Conservation (phyloP, 1,140 invertebrate genomes). For the Sycobia sp. region DNA sequence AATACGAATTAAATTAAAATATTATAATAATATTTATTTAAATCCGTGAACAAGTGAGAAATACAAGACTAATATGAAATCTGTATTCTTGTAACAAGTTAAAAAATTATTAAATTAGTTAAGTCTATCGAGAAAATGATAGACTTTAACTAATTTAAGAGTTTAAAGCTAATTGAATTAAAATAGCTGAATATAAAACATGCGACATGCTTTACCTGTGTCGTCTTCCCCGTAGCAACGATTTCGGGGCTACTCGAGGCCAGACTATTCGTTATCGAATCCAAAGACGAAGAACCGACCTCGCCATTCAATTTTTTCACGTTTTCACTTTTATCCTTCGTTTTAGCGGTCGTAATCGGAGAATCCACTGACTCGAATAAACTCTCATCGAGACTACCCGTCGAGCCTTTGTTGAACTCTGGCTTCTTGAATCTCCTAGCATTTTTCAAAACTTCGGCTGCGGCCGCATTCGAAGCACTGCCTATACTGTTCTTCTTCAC, state of each 20-base stretch:
- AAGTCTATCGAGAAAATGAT: too few species aligned
- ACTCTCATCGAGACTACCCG: constrained; percentile 55
- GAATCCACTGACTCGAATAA: constrained; percentile 52
- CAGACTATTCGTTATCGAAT: constrained; percentile 56
- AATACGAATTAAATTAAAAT: too few species aligned
- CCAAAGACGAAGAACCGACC: constrained; percentile 52
- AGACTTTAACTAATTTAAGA: too few species aligned
- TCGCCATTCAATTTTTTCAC: constrained; percentile 52
- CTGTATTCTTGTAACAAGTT: too few species aligned
- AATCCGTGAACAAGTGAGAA: too few species aligned
- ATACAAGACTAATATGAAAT: too few species aligned
- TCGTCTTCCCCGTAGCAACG: constrained; percentile 32
- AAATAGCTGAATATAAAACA: too few species aligned
- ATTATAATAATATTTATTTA: not conserved
- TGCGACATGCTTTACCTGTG: too few species aligned
- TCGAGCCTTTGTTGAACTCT: constrained; percentile 51
- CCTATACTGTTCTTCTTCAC: constrained; percentile 40
- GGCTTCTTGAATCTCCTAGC: constrained; percentile 57
- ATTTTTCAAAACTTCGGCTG: constrained; percentile 51
- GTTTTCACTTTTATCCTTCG: constrained; percentile 38
- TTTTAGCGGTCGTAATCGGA: constrained; percentile 32
- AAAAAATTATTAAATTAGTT: too few species aligned
- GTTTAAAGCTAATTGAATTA: too few species aligned
- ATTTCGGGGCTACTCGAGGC: constrained; percentile 56
- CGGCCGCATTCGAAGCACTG: constrained; percentile 6